Evolutionary conservation across 2,888 invertebrate species (phyloP).

Genomic region (Melanostoma scalare): DNA sequence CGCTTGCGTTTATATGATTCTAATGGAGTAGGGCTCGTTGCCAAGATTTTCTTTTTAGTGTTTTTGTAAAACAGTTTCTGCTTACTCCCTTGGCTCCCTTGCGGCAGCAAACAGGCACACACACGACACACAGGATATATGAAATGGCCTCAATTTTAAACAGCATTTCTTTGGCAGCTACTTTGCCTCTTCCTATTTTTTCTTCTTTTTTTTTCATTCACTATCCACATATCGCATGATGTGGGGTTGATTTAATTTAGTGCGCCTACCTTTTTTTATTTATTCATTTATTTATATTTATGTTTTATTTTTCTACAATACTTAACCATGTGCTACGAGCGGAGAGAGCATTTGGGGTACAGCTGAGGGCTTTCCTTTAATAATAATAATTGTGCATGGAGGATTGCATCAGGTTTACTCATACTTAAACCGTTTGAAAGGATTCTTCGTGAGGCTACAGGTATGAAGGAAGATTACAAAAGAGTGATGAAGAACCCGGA

Average conservation of each 20-base stretch:
- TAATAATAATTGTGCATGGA: slow-evolving; percentile 36
- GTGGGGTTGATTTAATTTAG: slow-evolving; percentile 62
- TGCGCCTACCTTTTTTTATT: slow-evolving; percentile 49
- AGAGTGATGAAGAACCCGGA: neutral
- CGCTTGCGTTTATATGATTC: slow-evolving; percentile 53
- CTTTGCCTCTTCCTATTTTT: slow-evolving; percentile 26
- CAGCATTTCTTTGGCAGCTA: slow-evolving; percentile 68
- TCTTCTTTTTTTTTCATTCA: neutral
- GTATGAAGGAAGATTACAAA: no score
- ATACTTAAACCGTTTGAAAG: neutral
- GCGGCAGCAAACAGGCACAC: slow-evolving; percentile 36
- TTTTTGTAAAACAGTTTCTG: slow-evolving; percentile 30
- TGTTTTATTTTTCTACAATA: slow-evolving; percentile 8
- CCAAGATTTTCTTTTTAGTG: slow-evolving; percentile 53
- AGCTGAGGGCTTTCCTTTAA: neutral
- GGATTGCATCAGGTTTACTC: slow-evolving; percentile 40
- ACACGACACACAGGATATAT: slow-evolving; percentile 32
- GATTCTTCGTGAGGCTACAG: neutral
- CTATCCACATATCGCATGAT: slow-evolving; percentile 37
- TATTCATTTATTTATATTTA: slow-evolving; percentile 57
- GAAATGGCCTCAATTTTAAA: slow-evolving; percentile 67
- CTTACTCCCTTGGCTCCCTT: slow-evolving; percentile 33
- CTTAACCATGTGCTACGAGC: neutral
- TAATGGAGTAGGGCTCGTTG: slow-evolving; percentile 60
- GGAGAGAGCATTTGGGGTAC: neutral